A percentile compares a stretch with the other conserved stretches of the same genome.
Conservation (phyloP, 2,113 vertebrate genomes). For the Vimba vimba region DNA sequence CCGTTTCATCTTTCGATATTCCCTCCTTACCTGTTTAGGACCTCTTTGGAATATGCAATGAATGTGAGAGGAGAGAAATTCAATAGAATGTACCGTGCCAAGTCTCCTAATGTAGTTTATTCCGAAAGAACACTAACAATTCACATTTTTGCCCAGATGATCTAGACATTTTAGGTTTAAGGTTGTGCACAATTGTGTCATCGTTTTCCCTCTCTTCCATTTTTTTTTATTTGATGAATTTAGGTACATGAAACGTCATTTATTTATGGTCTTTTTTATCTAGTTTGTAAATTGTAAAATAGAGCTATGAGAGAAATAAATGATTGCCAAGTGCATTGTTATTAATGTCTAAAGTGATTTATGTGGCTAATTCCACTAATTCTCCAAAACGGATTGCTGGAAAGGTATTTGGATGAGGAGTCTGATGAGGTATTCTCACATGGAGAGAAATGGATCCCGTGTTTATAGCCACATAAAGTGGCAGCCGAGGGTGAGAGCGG, state of each 20-base stretch:
- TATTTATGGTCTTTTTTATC: constrained; percentile 99
- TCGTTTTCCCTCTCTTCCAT: constrained; percentile 50
- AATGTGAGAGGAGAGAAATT: constrained; percentile 75
- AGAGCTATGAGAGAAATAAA: constrained; percentile 85
- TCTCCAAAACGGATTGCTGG: constrained; percentile 19
- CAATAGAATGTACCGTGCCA: constrained; percentile 90
- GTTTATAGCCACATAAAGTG: constrained; percentile 30
- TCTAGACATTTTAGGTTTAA: constrained; percentile 69
- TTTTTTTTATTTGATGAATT: constrained; percentile 74
- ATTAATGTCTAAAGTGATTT: constrained; percentile 84
- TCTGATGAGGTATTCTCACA: constrained; percentile 30
- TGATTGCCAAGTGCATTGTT: constrained; percentile 87
- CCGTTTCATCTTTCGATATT: constrained; percentile 8
- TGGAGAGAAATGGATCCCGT: neutral
- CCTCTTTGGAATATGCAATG: constrained; percentile 91
- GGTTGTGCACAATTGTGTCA: constrained; percentile 70
- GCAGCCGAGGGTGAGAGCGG: constrained; percentile 11
- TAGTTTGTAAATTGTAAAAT: constrained; percentile 99
- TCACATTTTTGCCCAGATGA: constrained; percentile 55
- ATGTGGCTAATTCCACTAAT: constrained; percentile 29
- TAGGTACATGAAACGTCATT: constrained; percentile 96
- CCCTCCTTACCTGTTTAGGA: constrained; percentile 61
- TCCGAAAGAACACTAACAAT: constrained; percentile 65
- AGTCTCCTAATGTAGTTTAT: constrained; percentile 84
- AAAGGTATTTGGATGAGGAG: constrained; percentile 3